Evolutionary conservation across 2,797 vertebrate species (phyloP).

Genomic region (Enteromius paludinosus): DNA sequence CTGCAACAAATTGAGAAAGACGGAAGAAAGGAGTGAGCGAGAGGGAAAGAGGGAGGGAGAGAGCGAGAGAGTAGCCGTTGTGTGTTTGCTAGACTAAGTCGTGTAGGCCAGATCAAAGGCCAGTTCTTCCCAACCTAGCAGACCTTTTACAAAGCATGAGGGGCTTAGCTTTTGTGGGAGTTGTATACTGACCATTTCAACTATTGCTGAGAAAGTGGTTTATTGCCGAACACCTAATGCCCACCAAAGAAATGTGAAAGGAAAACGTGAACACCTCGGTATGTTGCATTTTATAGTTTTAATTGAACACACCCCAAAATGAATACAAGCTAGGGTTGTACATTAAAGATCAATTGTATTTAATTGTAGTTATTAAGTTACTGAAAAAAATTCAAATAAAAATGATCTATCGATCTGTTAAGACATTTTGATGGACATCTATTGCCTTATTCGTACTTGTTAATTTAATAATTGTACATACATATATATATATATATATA

Average conservation of each 20-base stretch:
- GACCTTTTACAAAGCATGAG: slow-evolving; percentile 40
- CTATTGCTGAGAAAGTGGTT: slow-evolving; percentile 18
- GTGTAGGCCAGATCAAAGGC: slow-evolving; percentile 44
- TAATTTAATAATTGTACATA: not conserved
- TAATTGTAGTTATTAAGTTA: not conserved
- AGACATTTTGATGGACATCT: not conserved
- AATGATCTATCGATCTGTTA: not conserved
- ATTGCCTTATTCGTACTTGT: not conserved
- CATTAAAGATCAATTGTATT: not conserved
- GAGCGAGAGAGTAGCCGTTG: slow-evolving; percentile 6
- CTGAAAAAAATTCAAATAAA: not conserved
- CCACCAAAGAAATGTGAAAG: slow-evolving; percentile 1
- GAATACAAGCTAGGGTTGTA: not conserved
- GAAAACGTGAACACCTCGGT: not conserved
- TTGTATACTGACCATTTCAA: slow-evolving; percentile 25
- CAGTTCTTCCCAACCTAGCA: slow-evolving; percentile 33
- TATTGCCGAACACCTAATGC: slow-evolving; percentile 7
- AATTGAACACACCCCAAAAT: not conserved
- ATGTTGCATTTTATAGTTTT: not conserved
- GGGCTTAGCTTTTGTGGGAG: slow-evolving; percentile 22
- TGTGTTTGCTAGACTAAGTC: slow-evolving; percentile 47
- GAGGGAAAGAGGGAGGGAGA: not conserved
- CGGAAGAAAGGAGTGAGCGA: slow-evolving; percentile 67
- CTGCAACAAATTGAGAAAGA: slow-evolving; percentile 83
- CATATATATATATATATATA: no score